Conservation (phyloP, 2,888 invertebrate genomes). For the Erpobdella octoculata region DNA sequence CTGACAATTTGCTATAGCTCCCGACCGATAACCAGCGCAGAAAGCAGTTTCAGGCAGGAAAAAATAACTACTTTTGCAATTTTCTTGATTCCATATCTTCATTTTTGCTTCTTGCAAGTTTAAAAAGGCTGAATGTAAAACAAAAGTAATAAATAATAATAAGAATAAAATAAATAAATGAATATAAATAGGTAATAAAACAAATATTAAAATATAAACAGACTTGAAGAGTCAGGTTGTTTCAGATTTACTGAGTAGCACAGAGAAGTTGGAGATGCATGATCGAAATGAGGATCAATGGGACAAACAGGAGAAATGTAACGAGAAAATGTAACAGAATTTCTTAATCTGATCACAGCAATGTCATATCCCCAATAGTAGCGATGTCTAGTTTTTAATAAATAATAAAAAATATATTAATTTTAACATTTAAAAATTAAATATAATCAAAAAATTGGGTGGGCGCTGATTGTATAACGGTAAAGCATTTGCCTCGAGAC, state of each 20-base stretch:
- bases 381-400: not conserved
- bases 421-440: no score
- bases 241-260: no score
- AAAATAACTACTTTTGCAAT: slow-evolving; percentile 41
- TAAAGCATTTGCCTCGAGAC: no score
- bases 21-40: slow-evolving; percentile 48
- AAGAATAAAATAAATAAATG: no score
- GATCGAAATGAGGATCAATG: not conserved
- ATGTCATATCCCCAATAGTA: slow-evolving; percentile 40
- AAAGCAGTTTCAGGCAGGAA: slow-evolving; percentile 30
- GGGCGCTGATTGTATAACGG: no score
- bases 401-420: no score
- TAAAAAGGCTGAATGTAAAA: slow-evolving; percentile 16
- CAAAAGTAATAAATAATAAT: no score
- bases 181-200: no score
- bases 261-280: not conserved
- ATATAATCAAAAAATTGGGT: no score
- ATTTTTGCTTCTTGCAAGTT: slow-evolving; percentile 45
- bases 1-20: slow-evolving; percentile 39
- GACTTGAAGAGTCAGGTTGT: no score
- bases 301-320: not conserved
- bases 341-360: slow-evolving; percentile 35
- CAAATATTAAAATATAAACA: not conserved
- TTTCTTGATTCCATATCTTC: slow-evolving; percentile 41
- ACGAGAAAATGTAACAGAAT: not conserved